Evolutionary conservation across 30 jellyfish, hydroid and myxozoan genomes (phyloP).

Genomic region (Aurelia coerulea): DNA sequence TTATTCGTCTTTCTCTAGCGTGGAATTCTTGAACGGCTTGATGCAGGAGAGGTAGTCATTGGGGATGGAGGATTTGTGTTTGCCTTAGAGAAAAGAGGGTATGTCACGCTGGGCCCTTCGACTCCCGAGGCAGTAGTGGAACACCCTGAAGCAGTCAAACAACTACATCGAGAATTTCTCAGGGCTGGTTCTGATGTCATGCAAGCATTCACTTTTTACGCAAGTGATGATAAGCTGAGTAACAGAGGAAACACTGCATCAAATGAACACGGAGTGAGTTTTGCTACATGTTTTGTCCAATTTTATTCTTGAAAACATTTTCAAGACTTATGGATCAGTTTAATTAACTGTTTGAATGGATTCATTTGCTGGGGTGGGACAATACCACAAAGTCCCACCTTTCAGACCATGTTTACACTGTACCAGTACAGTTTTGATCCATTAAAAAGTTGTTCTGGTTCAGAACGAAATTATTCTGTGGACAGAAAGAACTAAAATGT

Average conservation of each 20-base stretch:
- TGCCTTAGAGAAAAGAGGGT: conserved; percentile 95
- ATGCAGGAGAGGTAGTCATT: conserved; percentile 91
- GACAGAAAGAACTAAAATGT: too few species aligned
- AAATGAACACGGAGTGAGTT: conserved; percentile 80
- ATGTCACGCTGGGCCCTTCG: conserved; percentile 96
- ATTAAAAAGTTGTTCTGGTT: too few species aligned
- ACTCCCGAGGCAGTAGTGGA: conserved; percentile 96
- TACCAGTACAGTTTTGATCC: too few species aligned
- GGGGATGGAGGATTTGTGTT: conserved; percentile 99
- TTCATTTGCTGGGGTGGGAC: too few species aligned
- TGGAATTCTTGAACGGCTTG: conserved; percentile 89
- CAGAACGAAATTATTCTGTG: too few species aligned
- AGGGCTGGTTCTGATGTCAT: conserved; percentile 97
- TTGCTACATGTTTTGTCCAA: too few species aligned
- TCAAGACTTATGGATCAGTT: too few species aligned
- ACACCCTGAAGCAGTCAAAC: conserved; percentile 91
- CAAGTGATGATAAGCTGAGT: conserved; percentile 90
- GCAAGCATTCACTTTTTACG: conserved; percentile 97
- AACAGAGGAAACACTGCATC: conserved; percentile 89
- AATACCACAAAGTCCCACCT: too few species aligned
- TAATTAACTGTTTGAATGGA: too few species aligned
- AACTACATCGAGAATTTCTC: conserved; percentile 93
- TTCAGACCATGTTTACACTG: too few species aligned
- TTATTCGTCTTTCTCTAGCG: conserved; percentile 38
- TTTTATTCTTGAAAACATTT: too few species aligned